Percentiles rank a stretch among this genome's conserved stretches.
Conservation (phyloP, 2,113 vertebrate genomes). For the Nymphicus hollandicus region DNA sequence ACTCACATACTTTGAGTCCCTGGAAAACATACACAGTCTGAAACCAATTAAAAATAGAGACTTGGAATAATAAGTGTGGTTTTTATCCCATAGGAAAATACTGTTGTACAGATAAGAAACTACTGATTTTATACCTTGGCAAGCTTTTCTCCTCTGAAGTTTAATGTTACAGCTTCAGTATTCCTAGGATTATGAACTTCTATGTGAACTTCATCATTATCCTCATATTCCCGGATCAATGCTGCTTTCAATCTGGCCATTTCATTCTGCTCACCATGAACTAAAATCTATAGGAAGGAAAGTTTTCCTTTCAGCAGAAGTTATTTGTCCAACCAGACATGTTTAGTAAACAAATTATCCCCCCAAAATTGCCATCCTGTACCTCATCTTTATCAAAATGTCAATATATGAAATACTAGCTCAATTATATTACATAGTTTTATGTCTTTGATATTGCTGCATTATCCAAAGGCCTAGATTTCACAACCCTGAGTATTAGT, state of each 20-base stretch:
- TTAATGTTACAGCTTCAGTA: slow-evolving; percentile 93
- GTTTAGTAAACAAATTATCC: neutral
- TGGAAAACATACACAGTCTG: neutral
- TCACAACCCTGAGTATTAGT: neutral
- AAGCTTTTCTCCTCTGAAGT: slow-evolving; percentile 97
- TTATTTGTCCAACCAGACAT: neutral
- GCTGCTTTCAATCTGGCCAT: slow-evolving; percentile 97
- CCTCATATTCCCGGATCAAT: slow-evolving; percentile 94
- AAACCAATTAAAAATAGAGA: neutral
- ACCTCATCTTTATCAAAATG: neutral
- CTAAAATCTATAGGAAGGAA: slow-evolving; percentile 80
- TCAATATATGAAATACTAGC: neutral
- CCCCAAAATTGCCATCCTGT: neutral
- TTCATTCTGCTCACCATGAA: slow-evolving; percentile 98
- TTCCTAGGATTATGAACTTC: slow-evolving; percentile 97
- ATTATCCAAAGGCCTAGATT: neutral
- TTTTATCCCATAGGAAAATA: neutral
- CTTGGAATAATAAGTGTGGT: neutral
- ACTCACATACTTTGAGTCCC: neutral
- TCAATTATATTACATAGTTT: neutral
- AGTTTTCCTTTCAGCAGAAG: neutral
- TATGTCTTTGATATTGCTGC: neutral
- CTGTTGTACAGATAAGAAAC: neutral
- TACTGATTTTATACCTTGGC: slow-evolving; percentile 82
- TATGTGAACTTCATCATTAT: slow-evolving; percentile 95